These are phyloP conservation scores for Colossoma macropomum DNA, from an alignment of 2,113 vertebrate genomes.

Conservation along the genomic window DNA sequence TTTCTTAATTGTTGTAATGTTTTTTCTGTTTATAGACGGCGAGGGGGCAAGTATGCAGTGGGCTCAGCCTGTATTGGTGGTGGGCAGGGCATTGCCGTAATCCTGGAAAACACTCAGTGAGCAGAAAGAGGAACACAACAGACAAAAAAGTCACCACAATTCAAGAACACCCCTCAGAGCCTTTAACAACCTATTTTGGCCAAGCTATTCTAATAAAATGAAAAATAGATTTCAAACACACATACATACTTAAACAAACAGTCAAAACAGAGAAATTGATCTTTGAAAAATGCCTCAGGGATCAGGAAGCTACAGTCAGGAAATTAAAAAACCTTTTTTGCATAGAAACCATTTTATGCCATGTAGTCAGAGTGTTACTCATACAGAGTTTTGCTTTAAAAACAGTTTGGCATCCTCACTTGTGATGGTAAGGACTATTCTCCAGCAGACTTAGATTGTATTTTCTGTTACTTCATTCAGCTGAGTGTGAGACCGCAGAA, in stretches of 20 bases:
- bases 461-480: not conserved
- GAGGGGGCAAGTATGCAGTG: slow-evolving; percentile 87
- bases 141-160: not conserved
- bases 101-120: slow-evolving; percentile 85
- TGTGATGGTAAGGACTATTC: not conserved
- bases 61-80: slow-evolving; percentile 97
- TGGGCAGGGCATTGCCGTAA: slow-evolving; percentile 91
- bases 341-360: too few relatives aligned
- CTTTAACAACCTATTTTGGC: not conserved
- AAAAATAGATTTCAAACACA: not conserved
- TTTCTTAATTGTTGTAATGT: not conserved
- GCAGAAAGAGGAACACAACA: not conserved
- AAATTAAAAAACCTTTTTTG: too few relatives aligned
- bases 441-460: not conserved
- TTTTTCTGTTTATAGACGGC: slow-evolving; percentile 77
- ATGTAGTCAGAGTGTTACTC: too few relatives aligned
- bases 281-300: not conserved
- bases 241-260: not conserved
- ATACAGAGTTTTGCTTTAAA: not conserved
- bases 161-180: not conserved
- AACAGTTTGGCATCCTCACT: not conserved
- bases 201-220: not conserved
- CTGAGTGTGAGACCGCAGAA: not conserved
- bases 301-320: too few relatives aligned
- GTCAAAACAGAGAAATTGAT: not conserved